phyloP scores from a whole-genome alignment of 2,113 vertebrate species.

The Candoia aspera region DNA sequence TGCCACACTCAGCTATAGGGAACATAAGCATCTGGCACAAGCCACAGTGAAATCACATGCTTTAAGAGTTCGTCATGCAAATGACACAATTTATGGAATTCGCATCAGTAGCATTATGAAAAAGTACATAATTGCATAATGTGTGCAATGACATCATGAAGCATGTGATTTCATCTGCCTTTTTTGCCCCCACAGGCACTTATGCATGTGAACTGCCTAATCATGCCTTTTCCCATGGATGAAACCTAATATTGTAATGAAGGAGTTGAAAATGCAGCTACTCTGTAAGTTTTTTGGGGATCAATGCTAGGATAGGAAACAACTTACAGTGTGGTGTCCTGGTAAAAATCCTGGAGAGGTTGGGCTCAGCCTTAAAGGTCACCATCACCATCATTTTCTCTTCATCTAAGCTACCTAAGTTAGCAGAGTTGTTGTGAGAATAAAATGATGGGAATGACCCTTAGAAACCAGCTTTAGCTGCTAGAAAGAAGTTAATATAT shows the following conservation, averaged over 20 bases:
- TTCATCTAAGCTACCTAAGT: background rate
- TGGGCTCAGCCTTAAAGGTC: background rate
- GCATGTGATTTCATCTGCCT: background rate
- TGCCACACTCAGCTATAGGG: background rate
- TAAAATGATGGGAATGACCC: background rate
- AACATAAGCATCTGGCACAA: background rate
- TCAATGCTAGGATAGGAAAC: background rate
- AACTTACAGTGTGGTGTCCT: background rate
- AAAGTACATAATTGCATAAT: background rate
- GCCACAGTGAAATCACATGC: background rate
- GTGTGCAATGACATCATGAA: background rate
- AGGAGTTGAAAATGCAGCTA: background rate
- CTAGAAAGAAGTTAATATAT: background rate
- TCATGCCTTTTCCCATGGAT: background rate
- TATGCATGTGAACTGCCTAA: background rate
- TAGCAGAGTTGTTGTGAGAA: background rate
- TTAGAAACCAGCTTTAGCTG: background rate
- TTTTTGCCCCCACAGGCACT: background rate
- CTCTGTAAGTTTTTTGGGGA: background rate
- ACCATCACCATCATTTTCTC: background rate
- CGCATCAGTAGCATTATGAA: background rate
- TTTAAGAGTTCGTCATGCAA: background rate
- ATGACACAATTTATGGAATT: background rate
- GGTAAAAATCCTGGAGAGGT: background rate
- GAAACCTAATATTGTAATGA: slow-evolving; percentile 6